Conservation (phyloP, 1,140 invertebrate genomes). For the Heliothis subflexa region DNA sequence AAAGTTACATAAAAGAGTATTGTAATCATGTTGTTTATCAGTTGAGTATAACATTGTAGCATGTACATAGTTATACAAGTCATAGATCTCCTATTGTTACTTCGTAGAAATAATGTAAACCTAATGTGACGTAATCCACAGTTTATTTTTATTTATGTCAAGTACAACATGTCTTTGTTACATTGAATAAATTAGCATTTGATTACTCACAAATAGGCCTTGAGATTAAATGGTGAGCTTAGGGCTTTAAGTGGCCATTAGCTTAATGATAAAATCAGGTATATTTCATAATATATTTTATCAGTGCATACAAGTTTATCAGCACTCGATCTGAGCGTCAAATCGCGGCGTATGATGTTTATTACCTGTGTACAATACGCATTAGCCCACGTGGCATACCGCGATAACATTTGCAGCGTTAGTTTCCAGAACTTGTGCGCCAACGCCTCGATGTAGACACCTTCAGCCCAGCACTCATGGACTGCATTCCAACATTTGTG, state of each 20-base stretch:
- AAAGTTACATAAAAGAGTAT: constrained; percentile 47
- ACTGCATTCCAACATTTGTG: constrained; percentile 87
- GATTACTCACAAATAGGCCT: constrained; percentile 6
- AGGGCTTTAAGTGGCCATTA: constrained; percentile 32
- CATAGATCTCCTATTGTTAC: neutral
- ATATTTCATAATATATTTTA: constrained; percentile 35
- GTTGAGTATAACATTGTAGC: neutral
- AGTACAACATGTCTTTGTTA: constrained; percentile 2
- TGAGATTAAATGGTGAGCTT: constrained; percentile 13
- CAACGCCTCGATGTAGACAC: constrained; percentile 91
- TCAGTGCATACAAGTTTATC: constrained; percentile 30
- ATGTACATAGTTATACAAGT: neutral
- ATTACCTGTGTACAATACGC: constrained; percentile 77
- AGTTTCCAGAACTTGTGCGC: constrained; percentile 95
- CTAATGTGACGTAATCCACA: constrained; percentile 2
- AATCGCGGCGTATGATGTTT: constrained; percentile 7
- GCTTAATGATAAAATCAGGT: constrained; percentile 25
- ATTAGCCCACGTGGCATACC: constrained; percentile 91
- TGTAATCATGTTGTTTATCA: neutral
- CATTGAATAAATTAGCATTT: constrained; percentile 37
- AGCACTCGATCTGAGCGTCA: constrained; percentile 4
- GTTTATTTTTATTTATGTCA: constrained; percentile 19
- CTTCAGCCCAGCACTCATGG: constrained; percentile 90
- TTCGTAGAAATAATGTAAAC: neutral
- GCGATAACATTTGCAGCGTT: constrained; percentile 92